Conservation (phyloP, 37 sponge, comb jelly and placozoan genomes). For the Bolinopsis microptera region DNA sequence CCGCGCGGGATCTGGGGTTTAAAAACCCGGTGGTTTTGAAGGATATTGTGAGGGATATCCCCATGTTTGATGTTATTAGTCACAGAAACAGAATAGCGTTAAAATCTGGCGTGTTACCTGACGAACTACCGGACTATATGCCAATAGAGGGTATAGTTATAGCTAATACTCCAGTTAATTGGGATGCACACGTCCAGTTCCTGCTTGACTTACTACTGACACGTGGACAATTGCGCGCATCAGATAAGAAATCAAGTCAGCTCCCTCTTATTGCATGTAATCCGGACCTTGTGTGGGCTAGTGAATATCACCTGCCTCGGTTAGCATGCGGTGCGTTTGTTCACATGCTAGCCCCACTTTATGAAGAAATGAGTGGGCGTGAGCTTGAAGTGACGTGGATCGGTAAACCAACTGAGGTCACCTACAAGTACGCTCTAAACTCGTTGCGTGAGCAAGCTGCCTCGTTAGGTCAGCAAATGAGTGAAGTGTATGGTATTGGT, state of each 20-base stretch:
- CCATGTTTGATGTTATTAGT: constrained; percentile 50
- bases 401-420: constrained; percentile 38
- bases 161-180: constrained; percentile 39
- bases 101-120: constrained; percentile 27
- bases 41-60: constrained; percentile 41
- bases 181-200: constrained; percentile 58
- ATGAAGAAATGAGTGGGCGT: constrained; percentile 13
- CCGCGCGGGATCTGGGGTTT: constrained; percentile 38
- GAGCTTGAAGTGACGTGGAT: constrained; percentile 56
- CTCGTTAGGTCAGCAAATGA: background rate
- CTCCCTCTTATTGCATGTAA: constrained; percentile 58
- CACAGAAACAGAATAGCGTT: background rate
- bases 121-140: background rate
- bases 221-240: background rate
- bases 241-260: background rate
- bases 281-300: constrained; percentile 56
- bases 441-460: background rate
- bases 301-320: constrained; percentile 56
- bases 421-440: constrained; percentile 4
- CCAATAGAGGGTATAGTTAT: constrained; percentile 43
- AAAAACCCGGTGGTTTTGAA: background rate
- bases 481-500: constrained; percentile 15
- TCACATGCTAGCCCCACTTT: constrained; percentile 19
- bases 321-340: constrained; percentile 56
- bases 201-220: constrained; percentile 34